Base-by-base conservation (phyloP, 2,113 vertebrate species). In the Zeus faber region DNA sequence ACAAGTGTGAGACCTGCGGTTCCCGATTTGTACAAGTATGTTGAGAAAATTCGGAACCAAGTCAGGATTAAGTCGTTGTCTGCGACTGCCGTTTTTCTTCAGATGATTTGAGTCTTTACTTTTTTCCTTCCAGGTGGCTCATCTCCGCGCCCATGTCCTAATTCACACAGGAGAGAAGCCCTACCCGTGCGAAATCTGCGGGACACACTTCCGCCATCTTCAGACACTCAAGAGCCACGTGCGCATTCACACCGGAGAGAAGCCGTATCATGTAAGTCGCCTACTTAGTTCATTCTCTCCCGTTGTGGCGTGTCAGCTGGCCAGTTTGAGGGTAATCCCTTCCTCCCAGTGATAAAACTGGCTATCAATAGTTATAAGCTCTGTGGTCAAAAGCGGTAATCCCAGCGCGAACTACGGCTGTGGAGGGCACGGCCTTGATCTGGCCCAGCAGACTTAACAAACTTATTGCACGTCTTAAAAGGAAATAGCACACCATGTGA, bases 101-200 rank as follows among this genome's bases (percentile, higher is more conserved):
- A 37, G 1, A 25, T 16, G 2, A 13, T 23, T 49, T 52, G 1
- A 9, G 18, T 9, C 20, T 9, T 48, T 14, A 33, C 1, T 14
- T 4, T 0, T 14, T 61, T 20, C 25, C 53, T 35, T 1, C 4
- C 70, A 99, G 96, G 96, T 99, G 69, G 96, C 96, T 31, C 96
- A 99, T 49, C 93, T 99, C 21, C 93, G 96, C 0, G 96, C 96
- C 29, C 96, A 99, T 0, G 95, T 98, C 51, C 85, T 98, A 54
- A 99, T 98, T 63, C 96, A 99, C 84, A 99, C 96, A 0, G 96
- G 96, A 2, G 95, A 99, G 87, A 98, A 99, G 72, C 95, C 96
- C 0, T 98, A 99, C 57, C 95, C 95, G 4, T 99, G 96, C 1
- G 93, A 96, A 75, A 95, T 96, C 83, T 99, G 96, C 0, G 95